Percentiles rank a stretch among this genome's conserved stretches.
Conservation (phyloP, 2,113 vertebrate genomes). For the Charina bottae region DNA sequence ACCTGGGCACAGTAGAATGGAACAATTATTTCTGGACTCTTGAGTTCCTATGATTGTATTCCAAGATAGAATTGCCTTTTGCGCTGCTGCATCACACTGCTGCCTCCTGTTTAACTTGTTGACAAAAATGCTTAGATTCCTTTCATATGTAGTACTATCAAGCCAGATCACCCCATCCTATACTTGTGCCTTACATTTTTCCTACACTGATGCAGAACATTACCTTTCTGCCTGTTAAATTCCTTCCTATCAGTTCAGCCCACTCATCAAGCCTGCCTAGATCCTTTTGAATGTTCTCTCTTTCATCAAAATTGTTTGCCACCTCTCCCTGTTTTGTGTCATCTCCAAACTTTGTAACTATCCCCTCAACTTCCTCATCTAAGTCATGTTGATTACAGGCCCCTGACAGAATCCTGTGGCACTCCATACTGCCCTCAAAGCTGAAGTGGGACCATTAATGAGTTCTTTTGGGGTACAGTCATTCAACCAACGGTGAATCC, state of each 20-base stretch:
- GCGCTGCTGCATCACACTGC: neutral
- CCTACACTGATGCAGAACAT: neutral
- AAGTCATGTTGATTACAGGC: neutral
- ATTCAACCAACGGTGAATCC: neutral
- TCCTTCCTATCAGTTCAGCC: neutral
- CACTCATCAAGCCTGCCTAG: neutral
- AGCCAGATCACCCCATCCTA: too few relatives aligned
- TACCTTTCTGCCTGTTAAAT: neutral
- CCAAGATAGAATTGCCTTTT: neutral
- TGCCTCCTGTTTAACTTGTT: neutral
- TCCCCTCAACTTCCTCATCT: neutral
- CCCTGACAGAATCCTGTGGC: neutral
- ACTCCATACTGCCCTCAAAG: neutral
- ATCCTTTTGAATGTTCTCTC: neutral
- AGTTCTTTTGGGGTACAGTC: neutral
- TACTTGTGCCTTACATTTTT: too few relatives aligned
- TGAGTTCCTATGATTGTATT: neutral
- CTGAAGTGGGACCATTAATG: neutral
- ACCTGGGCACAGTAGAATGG: too few relatives aligned
- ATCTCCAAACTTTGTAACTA: neutral
- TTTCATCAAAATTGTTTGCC: neutral
- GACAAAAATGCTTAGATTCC: neutral
- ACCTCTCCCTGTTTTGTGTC: neutral
- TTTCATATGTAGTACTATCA: neutral
- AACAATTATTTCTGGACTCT: too few relatives aligned